Base-by-base conservation (phyloP, 2,113 vertebrate genomes). In the Clupea harengus region DNA sequence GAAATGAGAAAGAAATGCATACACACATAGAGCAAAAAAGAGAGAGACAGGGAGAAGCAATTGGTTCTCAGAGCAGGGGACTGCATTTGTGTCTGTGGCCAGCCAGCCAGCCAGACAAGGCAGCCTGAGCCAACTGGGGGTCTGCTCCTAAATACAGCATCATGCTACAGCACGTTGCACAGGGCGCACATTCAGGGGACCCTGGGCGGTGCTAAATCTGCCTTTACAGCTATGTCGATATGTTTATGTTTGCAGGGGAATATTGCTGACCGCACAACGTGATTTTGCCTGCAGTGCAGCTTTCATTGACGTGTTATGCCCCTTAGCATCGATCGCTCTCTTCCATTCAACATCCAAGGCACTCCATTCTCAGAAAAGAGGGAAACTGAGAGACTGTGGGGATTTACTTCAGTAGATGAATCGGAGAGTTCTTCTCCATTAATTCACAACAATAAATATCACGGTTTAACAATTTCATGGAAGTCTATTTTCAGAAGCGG, bases 171-270 rank as follows among this genome's bases (percentile, higher is more conserved):
- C 32, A 39, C 2, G 13, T 32, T 78, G 39, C 72, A 39, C 28
- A 39, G 25, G 72, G 72, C 25, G 44, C 39, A 78, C 72, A 78
- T 78, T 78, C 72, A 78, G 10, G 15, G 72, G 72, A 32, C 28
- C 72, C 72, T 13, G 72, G 28, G 44, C 72, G 11, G 72, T 17
- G 72, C 72, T 78, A 78, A 78, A 78, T 78, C 72, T 39, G 28
- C 72, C 18, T 78, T 78, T 78, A 78, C 72, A 78, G 72, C 72
- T 78, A 11, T 15, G 72, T 78, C 72, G 32, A 78, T 78, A 78
- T 78, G 72, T 78, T 78, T 78, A 78, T 78, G 72, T 78, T 78
- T 78, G 72, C 39, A 78, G 72, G 72, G 72, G 72, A 78, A 78
- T 78, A 78, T 78, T 78, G 72, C 72, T 78, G 72, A 78, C 72